Conservation (phyloP, 2,888 invertebrate genomes). For the Phania funesta region DNA sequence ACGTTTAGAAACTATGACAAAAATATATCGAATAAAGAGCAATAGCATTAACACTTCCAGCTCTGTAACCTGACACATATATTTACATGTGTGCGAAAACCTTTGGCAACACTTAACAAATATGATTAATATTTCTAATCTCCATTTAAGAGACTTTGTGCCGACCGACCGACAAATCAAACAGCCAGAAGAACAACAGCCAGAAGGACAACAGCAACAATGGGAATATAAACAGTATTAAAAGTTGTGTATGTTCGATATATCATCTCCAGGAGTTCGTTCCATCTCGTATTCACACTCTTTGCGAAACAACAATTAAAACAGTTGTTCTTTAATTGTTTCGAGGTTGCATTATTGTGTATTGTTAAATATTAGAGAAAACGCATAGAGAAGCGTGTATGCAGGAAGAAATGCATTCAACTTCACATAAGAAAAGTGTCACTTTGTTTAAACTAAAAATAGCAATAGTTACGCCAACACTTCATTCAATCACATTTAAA, state of each 20-base stretch:
- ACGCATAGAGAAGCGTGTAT: neutral
- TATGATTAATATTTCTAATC: conserved; percentile 12
- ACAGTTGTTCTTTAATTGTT: conserved; percentile 9
- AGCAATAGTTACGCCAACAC: conserved; percentile 26
- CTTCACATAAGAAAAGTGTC: conserved; percentile 15
- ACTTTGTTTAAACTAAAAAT: conserved; percentile 41
- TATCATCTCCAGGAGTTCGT: neutral
- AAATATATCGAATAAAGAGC: neutral
- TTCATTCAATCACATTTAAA: conserved; percentile 39
- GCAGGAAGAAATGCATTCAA: conserved; percentile 26
- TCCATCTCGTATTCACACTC: neutral
- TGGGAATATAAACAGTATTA: conserved; percentile 2
- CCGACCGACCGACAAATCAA: conserved; percentile 16
- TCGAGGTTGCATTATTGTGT: conserved; percentile 12
- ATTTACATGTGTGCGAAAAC: conserved; percentile 8
- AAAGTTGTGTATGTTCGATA: neutral
- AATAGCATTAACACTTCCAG: neutral
- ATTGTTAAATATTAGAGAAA: neutral
- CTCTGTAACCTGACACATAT: conserved; percentile 2
- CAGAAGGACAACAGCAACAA: neutral
- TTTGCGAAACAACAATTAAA: neutral
- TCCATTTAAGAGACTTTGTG: conserved; percentile 16
- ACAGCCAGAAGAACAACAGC: neutral
- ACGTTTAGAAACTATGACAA: too few species aligned
- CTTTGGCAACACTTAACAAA: conserved; percentile 27